phyloP scores from a whole-genome alignment of 1,140 invertebrate genomes.

The Hycleus cichorii region DNA sequence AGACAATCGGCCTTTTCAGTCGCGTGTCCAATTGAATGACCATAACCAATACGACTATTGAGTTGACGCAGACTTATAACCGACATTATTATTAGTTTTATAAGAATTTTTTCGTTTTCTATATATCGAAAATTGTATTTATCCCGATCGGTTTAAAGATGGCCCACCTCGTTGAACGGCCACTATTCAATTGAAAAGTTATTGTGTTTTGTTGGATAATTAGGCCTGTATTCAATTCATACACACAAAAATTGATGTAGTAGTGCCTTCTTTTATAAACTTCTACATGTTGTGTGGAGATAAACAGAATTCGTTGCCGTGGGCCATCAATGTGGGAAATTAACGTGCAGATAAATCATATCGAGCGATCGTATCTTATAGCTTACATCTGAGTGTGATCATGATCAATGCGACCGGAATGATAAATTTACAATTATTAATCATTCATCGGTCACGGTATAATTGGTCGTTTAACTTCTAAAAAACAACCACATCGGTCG shows the following conservation, averaged over 20 bases:
- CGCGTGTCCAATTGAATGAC: constrained; percentile 27
- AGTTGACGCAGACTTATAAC: constrained; percentile 15
- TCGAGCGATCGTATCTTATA: constrained; percentile 20
- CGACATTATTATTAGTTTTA: too few species aligned
- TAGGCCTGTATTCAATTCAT: too few species aligned
- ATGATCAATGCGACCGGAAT: constrained; percentile 31
- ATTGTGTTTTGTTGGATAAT: too few species aligned
- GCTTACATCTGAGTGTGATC: constrained; percentile 27
- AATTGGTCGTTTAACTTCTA: constrained; percentile 8
- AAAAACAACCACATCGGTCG: too few species aligned
- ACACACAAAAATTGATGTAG: too few species aligned
- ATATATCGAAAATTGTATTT: too few species aligned
- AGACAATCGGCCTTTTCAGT: constrained; percentile 17
- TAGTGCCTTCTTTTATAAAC: too few species aligned
- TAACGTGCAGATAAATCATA: constrained; percentile 28
- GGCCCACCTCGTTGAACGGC: too few species aligned
- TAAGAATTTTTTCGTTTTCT: too few species aligned
- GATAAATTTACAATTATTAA: constrained; percentile 34
- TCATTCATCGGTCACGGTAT: constrained; percentile 32
- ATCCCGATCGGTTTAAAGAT: too few species aligned
- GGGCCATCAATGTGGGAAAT: constrained; percentile 24
- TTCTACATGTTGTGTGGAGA: too few species aligned
- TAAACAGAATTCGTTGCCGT: constrained; percentile 4
- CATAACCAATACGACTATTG: constrained; percentile 19
- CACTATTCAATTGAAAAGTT: too few species aligned